A percentile compares a stretch with the other conserved stretches of the same genome.
phyloP scores from a whole-genome alignment of 2,113 vertebrate genomes.

The Tupaia chinensis region DNA sequence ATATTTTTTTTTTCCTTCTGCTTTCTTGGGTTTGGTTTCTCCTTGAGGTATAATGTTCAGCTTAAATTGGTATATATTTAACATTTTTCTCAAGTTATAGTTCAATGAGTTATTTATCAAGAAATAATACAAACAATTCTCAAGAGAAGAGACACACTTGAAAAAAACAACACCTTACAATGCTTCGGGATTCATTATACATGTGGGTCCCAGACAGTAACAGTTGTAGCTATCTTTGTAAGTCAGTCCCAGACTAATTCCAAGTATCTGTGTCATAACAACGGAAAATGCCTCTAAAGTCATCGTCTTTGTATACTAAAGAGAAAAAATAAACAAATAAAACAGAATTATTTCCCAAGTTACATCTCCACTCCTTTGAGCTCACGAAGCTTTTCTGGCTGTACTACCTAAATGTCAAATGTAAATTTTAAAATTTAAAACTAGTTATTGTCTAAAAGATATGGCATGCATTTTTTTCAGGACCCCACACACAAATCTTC shows the following conservation, averaged over 20 bases:
- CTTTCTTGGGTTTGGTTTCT: too few relatives aligned
- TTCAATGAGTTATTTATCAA: not conserved
- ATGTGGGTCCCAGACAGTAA: slow-evolving; percentile 65
- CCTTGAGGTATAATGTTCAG: too few relatives aligned
- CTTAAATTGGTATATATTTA: not conserved
- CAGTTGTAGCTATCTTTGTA: slow-evolving; percentile 70
- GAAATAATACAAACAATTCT: not conserved
- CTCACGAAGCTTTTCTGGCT: not conserved
- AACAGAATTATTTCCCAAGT: not conserved
- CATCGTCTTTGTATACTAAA: slow-evolving; percentile 66
- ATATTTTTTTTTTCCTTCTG: not conserved
- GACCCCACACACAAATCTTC: too few relatives aligned
- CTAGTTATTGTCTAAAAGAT: not conserved
- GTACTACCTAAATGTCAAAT: not conserved
- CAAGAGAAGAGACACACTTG: not conserved
- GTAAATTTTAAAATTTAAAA: not conserved
- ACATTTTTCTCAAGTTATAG: not conserved
- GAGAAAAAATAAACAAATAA: not conserved
- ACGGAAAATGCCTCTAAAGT: slow-evolving; percentile 80
- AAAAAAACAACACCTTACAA: slow-evolving; percentile 76
- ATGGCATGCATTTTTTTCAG: not conserved
- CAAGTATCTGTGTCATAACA: slow-evolving; percentile 80
- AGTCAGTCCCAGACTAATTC: slow-evolving; percentile 79
- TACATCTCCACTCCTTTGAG: not conserved
- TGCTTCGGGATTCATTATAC: slow-evolving; percentile 79